These are phyloP conservation scores for Porites cylindrica DNA, from an alignment of 92 coral and sea anemone species.

Conservation along the genomic window DNA sequence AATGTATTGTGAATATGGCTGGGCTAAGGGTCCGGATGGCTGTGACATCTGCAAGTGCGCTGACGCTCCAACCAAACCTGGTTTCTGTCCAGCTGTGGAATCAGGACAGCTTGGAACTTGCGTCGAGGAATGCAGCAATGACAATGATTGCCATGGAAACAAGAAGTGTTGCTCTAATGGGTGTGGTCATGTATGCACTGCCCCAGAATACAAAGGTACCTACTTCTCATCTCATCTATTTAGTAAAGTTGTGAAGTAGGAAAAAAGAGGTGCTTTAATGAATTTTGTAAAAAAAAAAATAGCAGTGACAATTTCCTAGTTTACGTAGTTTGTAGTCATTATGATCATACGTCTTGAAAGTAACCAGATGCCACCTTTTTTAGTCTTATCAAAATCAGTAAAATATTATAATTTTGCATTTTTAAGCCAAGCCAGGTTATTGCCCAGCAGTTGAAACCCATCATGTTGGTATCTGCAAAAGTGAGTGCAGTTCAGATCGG, in stretches of 20 bases:
- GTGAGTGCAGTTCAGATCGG: conserved; percentile 80
- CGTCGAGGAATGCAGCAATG: conserved; percentile 64
- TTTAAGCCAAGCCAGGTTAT: conserved; percentile 83
- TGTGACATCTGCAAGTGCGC: conserved; percentile 88
- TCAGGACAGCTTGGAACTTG: conserved; percentile 44
- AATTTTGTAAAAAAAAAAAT: too few species aligned
- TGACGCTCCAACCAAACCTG: conserved; percentile 77
- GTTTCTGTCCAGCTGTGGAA: conserved; percentile 76
- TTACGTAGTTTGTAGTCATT: too few species aligned
- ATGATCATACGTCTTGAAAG: too few species aligned
- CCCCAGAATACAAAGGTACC: conserved; percentile 79
- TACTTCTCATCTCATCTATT: too few species aligned
- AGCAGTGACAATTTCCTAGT: too few species aligned
- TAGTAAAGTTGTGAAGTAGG: too few species aligned
- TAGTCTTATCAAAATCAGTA: not conserved
- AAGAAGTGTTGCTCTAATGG: conserved; percentile 89
- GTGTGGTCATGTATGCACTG: conserved; percentile 76
- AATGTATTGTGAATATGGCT: conserved; percentile 90
- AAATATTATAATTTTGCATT: not conserved
- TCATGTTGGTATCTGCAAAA: conserved; percentile 80
- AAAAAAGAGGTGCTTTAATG: too few species aligned
- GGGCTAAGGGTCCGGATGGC: conserved; percentile 83
- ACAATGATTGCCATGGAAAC: conserved; percentile 80
- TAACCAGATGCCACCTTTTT: too few species aligned
- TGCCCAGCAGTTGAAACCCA: conserved; percentile 78